phyloP scores from a whole-genome alignment of 30 jellyfish, hydroid and myxozoan species.

The Catostylus mosaicus region DNA sequence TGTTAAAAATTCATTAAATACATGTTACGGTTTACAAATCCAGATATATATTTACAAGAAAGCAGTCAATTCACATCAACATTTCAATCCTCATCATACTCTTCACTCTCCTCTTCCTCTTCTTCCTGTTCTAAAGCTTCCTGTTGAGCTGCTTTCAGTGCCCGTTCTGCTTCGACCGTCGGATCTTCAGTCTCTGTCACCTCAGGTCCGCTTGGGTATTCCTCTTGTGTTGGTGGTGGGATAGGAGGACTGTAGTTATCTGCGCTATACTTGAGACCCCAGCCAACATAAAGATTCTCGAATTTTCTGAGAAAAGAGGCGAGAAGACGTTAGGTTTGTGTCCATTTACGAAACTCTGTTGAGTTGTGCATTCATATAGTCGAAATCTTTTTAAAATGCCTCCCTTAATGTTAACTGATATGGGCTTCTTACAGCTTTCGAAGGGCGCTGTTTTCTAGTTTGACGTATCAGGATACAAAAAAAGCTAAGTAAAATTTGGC shows the following conservation, averaged over 20 bases:
- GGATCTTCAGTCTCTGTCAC: slow-evolving; percentile 95
- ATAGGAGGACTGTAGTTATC: slow-evolving; percentile 93
- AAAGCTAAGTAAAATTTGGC: no score
- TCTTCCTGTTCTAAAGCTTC: slow-evolving; percentile 93
- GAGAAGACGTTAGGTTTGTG: neutral
- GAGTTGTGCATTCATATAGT: no score
- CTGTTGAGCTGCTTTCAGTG: slow-evolving; percentile 89
- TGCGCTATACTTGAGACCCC: slow-evolving; percentile 85
- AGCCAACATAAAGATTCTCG: slow-evolving; percentile 89
- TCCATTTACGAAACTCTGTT: no score
- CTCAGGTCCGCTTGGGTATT: slow-evolving; percentile 94
- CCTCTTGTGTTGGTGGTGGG: slow-evolving; percentile 96
- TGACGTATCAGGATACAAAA: no score
- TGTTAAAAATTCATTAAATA: no score
- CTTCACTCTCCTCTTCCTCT: slow-evolving; percentile 96
- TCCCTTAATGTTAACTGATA: no score
- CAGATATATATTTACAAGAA: no score
- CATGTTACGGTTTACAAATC: no score
- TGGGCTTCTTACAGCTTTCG: no score
- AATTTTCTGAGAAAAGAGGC: slow-evolving; percentile 51
- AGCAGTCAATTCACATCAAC: no score
- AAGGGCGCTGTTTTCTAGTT: no score
- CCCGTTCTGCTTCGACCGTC: slow-evolving; percentile 95
- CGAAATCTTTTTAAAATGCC: no score
- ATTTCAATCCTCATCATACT: slow-evolving; percentile 71